Base-by-base conservation (phyloP, 2,888 invertebrate genomes). In the Drosophila subquinaria region DNA sequence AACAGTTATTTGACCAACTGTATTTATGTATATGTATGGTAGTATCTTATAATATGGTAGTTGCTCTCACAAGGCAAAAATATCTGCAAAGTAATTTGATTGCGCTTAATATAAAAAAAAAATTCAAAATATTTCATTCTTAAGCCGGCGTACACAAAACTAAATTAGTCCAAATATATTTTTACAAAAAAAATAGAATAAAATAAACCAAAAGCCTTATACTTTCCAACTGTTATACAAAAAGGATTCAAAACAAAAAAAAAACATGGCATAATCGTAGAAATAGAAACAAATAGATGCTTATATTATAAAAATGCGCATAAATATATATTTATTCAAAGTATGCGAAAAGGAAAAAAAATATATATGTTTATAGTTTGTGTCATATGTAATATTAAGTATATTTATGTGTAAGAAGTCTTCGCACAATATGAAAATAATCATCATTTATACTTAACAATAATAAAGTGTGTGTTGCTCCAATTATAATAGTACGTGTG, bases 241-340 rank as follows among this genome's bases (percentile, higher is more conserved):
- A 59, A 33, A 17, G n/a, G n/a, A 56, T 56, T 27, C 5, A 27
- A 27, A 27, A 63, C 17, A 27, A 15, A 48, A n/a, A 30, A n/a
- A 52, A 36, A 65, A 20, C 17, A 60, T 35, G 38, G 20, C 17
- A 17, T 23, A 51, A 56, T 48, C 13, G 17, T 20, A 27, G 36
- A 42, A 53, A 36, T 36, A 35, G 33, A 60, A 63, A 48, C 33
- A 62, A 48, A 61, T 36, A 40, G n/a, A 59, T 47, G 43, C 57
- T 67, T 71, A 59, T 8, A 5, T 30, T 38, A 33, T 40, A 61
- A 38, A 80, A 78, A 85, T 85, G 82, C 77, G 72, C 76, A 76
- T 61, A 63, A 67, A 76, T 60, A 53, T 61, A 65, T 76, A 59
- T 82, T 75, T 55, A 77, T 79, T 69, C 69, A 73, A 69, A 70